These are phyloP conservation scores for Himalopsyche japonica DNA, from an alignment of 2,888 invertebrate species.

Conservation along the genomic window DNA sequence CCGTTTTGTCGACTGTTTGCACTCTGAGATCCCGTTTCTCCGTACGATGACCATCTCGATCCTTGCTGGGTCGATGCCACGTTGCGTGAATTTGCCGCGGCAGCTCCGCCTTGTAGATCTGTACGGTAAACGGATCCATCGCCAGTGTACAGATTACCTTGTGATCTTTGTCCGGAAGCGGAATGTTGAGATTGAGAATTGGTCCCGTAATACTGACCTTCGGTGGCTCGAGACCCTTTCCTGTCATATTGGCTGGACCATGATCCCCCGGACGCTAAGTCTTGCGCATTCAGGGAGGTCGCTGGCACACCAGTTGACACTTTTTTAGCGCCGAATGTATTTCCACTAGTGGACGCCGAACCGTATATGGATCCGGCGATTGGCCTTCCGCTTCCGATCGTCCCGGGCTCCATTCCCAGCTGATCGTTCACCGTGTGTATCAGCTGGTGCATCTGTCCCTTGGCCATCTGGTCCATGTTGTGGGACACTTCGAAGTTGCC, in stretches of 20 bases:
- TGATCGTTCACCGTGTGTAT: slow-evolving; percentile 54
- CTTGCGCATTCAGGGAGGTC: background rate
- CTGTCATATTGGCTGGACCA: background rate
- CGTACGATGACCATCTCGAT: background rate
- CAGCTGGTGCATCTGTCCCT: slow-evolving; percentile 55
- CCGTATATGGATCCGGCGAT: slow-evolving; percentile 46
- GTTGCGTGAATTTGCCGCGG: background rate
- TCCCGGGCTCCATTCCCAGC: slow-evolving; percentile 52
- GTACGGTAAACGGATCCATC: background rate
- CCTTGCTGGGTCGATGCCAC: background rate
- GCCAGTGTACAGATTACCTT: background rate
- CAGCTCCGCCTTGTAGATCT: background rate
- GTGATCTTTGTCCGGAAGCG: background rate
- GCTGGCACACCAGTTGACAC: background rate
- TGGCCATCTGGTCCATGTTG: slow-evolving; percentile 57
- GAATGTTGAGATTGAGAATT: background rate
- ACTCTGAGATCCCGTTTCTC: slow-evolving; percentile 8
- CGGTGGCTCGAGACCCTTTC: background rate
- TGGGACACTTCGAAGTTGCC: slow-evolving; percentile 58
- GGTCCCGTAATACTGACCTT: background rate
- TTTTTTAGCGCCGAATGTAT: slow-evolving; percentile 44
- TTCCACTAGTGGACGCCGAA: slow-evolving; percentile 54
- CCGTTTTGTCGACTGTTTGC: background rate
- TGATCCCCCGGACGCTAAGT: background rate
- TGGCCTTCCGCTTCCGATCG: slow-evolving; percentile 42